A percentile compares a stretch with the other conserved stretches of the same genome.
These are phyloP conservation scores for Alcedo quadribrachys DNA, from an alignment of 2,797 vertebrate genomes.

Conservation along the genomic window DNA sequence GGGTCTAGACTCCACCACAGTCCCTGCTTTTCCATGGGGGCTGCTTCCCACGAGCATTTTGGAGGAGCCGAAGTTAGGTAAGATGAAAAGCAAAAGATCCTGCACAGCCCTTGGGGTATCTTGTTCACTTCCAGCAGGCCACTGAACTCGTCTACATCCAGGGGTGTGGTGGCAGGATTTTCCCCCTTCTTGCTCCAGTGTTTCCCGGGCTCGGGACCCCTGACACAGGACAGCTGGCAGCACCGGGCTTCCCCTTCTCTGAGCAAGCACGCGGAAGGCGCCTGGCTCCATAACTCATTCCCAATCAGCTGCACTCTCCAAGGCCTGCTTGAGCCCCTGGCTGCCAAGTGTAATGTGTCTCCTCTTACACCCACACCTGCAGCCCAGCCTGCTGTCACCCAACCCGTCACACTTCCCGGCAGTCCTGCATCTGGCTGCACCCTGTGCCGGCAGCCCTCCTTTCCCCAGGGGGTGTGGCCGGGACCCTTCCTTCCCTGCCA, in stretches of 20 bases:
- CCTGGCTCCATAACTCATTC: constrained; percentile 37
- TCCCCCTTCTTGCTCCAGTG: fast-evolving
- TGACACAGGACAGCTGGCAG: fast-evolving
- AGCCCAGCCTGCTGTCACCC: constrained; percentile 43
- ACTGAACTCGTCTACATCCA: not conserved
- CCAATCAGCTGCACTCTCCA: constrained; percentile 27
- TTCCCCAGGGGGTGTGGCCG: not conserved
- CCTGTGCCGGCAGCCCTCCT: not conserved
- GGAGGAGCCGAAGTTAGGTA: not conserved
- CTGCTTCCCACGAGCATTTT: not conserved
- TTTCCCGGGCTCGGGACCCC: not conserved
- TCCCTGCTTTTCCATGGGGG: not conserved
- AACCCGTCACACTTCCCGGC: not conserved
- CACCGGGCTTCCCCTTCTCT: fast-evolving
- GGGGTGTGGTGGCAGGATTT: not conserved
- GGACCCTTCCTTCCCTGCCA: not conserved
- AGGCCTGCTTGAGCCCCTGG: not conserved
- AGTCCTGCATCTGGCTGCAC: not conserved
- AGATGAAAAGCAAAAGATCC: not conserved
- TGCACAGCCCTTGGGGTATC: not conserved
- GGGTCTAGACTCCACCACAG: not conserved
- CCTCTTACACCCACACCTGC: constrained; percentile 52
- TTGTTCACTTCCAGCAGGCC: not conserved
- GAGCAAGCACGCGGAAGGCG: not conserved
- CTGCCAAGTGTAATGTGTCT: constrained; percentile 46